Percentiles rank a stretch among this genome's conserved stretches.
phyloP scores from a whole-genome alignment of 2,888 invertebrate species.

The Torymus texanus region DNA sequence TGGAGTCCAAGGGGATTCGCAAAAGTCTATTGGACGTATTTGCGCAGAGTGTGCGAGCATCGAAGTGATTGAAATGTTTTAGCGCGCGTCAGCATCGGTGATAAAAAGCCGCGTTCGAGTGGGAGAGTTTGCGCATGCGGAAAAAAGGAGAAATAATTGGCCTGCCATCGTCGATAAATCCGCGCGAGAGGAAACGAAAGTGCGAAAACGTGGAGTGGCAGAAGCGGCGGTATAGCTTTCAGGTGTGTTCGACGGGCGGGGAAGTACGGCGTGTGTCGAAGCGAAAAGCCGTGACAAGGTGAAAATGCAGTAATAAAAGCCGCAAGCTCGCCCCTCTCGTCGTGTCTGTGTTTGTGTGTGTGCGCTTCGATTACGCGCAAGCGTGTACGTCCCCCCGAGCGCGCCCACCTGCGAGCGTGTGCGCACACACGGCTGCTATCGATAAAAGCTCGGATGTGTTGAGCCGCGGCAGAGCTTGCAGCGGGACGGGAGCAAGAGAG shows the following conservation, averaged over 20 bases:
- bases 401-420: background rate
- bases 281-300: slow-evolving; percentile 73
- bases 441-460: slow-evolving; percentile 72
- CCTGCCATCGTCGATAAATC: slow-evolving; percentile 49
- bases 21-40: background rate
- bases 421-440: slow-evolving; percentile 67
- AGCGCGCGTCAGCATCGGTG: background rate
- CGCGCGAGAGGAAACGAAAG: slow-evolving; percentile 23
- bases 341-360: slow-evolving; percentile 2
- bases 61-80: slow-evolving; percentile 30
- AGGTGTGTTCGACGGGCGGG: slow-evolving; percentile 68
- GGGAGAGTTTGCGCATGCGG: background rate
- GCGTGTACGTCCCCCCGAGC: background rate
- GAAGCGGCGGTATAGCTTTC: slow-evolving; percentile 48
- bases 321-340: slow-evolving; percentile 63
- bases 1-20: slow-evolving; percentile 16
- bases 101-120: slow-evolving; percentile 11
- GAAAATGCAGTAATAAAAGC: slow-evolving; percentile 75
- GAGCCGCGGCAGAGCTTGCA: slow-evolving; percentile 66
- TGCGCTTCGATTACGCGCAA: slow-evolving; percentile 53
- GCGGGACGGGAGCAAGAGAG: slow-evolving; percentile 60
- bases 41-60: too few species aligned
- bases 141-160: slow-evolving; percentile 65
- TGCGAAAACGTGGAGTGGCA: slow-evolving; percentile 48
- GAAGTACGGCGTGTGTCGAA: slow-evolving; percentile 67